Evolutionary conservation across 2,113 vertebrate species (phyloP), one percentile per base, ranked within the genome.

Genomic region (Muscicapa adusta): DNA sequence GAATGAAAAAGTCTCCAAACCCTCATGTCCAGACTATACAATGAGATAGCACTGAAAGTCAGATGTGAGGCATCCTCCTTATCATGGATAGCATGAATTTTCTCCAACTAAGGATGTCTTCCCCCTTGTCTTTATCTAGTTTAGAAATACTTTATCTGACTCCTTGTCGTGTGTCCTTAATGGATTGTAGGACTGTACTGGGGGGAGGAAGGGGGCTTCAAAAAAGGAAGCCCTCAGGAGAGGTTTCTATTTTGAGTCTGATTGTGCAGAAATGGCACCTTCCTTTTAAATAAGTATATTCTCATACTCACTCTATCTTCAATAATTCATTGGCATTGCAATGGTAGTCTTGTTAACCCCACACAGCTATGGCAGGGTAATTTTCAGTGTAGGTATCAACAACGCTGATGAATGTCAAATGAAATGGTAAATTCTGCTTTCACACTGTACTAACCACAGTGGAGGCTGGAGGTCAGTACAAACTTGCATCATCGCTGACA

Each of bases 61-160:
- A 80, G 67, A 91, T 82, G 36, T 29, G 38, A 54, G 38, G 76
- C 10, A 7, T 76, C 89, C 50, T 80, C 34, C 60, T 94, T 96
- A 91, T 94, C 94, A 43, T 0, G 29, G 34, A 9, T 85, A 76
- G 24, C 26, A 10, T 25, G 65, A 58, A 24, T 77, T 88, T 94
- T 77, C 34, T 75, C 72, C 57, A 62, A 4, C 29, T 89, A 70
- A 76, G 82, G 84, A 56, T 83, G 36, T 57, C 74, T 89, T 92
- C 36, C 36, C 40, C 61, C 66, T 91, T 93, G 53, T 73, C 89
- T 83, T 94, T 93, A 83, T 76, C 70, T 91, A 25, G 67, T 77
- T 85, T 61, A 93, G 83, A 91, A 83, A 43, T 53, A 67, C 68
- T 73, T 88, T 76, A 89, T 95, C 80, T 89, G 86, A 67, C 65